phyloP scores from a whole-genome alignment of 2,888 invertebrate genomes.

The Anarsia innoxiella region DNA sequence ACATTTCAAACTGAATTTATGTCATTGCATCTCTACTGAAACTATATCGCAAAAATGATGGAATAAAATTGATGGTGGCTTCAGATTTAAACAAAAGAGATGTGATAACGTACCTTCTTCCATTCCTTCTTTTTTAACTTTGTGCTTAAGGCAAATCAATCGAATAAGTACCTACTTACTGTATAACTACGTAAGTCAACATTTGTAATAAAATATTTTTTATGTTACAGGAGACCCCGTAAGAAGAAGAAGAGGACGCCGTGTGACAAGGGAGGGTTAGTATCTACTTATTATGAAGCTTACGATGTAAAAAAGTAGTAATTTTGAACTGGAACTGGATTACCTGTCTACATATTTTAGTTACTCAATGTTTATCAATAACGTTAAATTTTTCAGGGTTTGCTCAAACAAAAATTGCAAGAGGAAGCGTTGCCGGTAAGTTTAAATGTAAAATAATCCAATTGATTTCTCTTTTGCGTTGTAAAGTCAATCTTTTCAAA shows the following conservation, averaged over 20 bases:
- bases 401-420: constrained; percentile 40
- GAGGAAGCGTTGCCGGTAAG: constrained; percentile 48
- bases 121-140: too few species aligned
- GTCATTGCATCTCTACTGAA: background rate
- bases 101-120: too few species aligned
- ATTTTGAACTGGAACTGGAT: background rate
- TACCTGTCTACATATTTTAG: background rate
- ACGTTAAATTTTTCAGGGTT: constrained; percentile 31
- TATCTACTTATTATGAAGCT: background rate
- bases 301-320: background rate
- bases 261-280: constrained; percentile 48
- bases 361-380: background rate
- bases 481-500: background rate
- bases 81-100: too few species aligned
- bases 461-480: background rate
- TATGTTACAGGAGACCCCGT: constrained; percentile 17
- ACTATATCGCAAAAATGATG: too few species aligned
- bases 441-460: constrained; percentile 8
- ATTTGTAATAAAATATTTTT: background rate
- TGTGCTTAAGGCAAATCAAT: too few species aligned
- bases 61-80: too few species aligned
- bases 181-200: too few species aligned
- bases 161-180: too few species aligned
- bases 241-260: constrained; percentile 21
- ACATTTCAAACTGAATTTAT: background rate